Conservation (phyloP, 2,797 vertebrate species). For the Dermochelys coriacea region DNA sequence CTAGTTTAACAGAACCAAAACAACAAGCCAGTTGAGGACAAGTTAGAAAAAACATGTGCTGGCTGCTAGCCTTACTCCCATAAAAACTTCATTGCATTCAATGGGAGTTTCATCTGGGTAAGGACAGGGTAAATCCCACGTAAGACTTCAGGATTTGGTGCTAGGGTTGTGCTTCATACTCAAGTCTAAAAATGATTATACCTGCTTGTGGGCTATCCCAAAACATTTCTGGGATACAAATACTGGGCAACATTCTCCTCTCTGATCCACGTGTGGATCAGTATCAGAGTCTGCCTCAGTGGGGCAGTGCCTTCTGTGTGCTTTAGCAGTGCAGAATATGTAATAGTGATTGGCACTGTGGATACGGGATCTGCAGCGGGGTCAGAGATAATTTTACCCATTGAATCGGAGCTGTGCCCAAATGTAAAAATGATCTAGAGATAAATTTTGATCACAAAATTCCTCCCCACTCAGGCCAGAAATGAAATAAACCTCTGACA, state of each 20-base stretch:
- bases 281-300: background rate
- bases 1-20: constrained; percentile 56
- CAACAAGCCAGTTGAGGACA: constrained; percentile 55
- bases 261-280: accelerated
- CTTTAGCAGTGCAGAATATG: background rate
- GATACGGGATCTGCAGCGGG: accelerated
- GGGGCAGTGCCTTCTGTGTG: background rate
- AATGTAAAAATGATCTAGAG: accelerated
- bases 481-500: background rate
- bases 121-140: background rate
- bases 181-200: background rate
- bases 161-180: background rate
- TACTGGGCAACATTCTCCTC: background rate
- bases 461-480: background rate
- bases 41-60: constrained; percentile 16
- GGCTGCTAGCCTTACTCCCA: background rate
- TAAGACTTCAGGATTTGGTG: background rate
- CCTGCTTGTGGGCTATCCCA: accelerated
- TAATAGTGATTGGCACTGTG: background rate
- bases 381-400: background rate
- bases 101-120: background rate
- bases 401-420: background rate
- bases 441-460: accelerated
- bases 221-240: background rate
- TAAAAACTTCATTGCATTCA: background rate